Evolutionary conservation across 2,113 vertebrate species (phyloP).

Genomic region (Centropristis striata): DNA sequence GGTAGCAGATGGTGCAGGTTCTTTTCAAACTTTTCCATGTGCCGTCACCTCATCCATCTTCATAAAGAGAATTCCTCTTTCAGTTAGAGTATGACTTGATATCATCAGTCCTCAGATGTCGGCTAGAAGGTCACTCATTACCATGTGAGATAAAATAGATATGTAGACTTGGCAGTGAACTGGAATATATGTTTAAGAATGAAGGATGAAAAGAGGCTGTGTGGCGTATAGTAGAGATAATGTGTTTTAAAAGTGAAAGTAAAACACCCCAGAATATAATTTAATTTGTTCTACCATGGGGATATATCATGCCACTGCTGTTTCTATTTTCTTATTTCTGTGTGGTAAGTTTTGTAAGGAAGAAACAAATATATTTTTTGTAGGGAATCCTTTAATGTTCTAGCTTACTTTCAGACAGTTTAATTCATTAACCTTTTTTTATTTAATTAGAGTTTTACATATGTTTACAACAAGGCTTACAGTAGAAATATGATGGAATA

Average conservation of each 20-base stretch:
- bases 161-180: conserved; percentile 36
- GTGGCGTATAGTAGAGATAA: conserved; percentile 10
- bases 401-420: neutral
- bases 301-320: neutral
- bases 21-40: conserved; percentile 33
- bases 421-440: neutral
- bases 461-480: neutral
- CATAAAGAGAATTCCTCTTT: conserved; percentile 37
- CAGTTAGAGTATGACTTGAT: conserved; percentile 55
- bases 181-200: conserved; percentile 64
- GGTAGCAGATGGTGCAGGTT: conserved; percentile 38
- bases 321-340: neutral
- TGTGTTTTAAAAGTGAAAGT: conserved; percentile 31
- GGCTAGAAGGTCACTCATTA: conserved; percentile 51
- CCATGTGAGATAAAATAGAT: conserved; percentile 48
- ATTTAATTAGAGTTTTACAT: neutral
- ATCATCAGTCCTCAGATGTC: conserved; percentile 53
- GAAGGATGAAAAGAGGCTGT: conserved; percentile 25
- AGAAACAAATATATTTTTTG: neutral
- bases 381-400: neutral
- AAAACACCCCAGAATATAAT: conserved; percentile 3
- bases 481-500: neutral
- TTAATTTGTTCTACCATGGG: neutral
- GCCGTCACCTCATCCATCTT: conserved; percentile 50
- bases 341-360: neutral